Evolutionary conservation across 2,797 vertebrate species (phyloP).

Genomic region (Chaunax sp.): DNA sequence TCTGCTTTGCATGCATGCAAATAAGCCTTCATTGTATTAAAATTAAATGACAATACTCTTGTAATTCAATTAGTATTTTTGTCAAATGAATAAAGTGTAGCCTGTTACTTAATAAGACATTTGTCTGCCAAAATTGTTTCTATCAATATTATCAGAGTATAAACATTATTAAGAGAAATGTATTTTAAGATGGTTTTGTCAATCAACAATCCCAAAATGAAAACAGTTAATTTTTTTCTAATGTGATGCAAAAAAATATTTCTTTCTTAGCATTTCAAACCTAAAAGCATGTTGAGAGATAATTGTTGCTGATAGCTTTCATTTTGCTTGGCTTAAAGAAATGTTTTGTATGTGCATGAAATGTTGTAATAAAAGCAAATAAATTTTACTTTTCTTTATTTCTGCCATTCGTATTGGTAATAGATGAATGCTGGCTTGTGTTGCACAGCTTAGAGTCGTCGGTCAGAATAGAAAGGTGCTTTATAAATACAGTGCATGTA

Average conservation of each 20-base stretch:
- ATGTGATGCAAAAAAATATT: not conserved
- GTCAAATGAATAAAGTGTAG: slow-evolving; percentile 18
- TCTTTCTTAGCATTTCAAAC: slow-evolving; percentile 19
- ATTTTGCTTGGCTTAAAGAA: slow-evolving; percentile 11
- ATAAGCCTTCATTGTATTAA: slow-evolving; percentile 35
- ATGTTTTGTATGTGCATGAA: slow-evolving; percentile 57
- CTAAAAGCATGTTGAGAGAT: not conserved
- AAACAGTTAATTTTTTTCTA: slow-evolving; percentile 4
- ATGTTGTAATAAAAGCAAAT: slow-evolving; percentile 51
- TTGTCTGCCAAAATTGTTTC: slow-evolving; percentile 2
- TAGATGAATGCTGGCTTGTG: too few species aligned
- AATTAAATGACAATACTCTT: slow-evolving; percentile 31
- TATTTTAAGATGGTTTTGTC: slow-evolving; percentile 22
- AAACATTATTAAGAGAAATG: slow-evolving; percentile 1
- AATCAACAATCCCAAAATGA: slow-evolving; percentile 10
- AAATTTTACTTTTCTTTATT: too few species aligned
- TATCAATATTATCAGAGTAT: slow-evolving; percentile 10
- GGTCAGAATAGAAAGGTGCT: too few species aligned
- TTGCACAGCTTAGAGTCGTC: too few species aligned
- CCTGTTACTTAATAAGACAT: slow-evolving; percentile 11
- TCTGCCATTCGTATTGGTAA: not conserved
- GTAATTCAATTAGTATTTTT: slow-evolving; percentile 40
- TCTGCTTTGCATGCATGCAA: slow-evolving; percentile 22
- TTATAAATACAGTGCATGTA: too few species aligned
- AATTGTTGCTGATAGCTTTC: not conserved